Evolutionary conservation across 2,113 vertebrate genomes (phyloP).

Genomic region (Notiomystis cincta): DNA sequence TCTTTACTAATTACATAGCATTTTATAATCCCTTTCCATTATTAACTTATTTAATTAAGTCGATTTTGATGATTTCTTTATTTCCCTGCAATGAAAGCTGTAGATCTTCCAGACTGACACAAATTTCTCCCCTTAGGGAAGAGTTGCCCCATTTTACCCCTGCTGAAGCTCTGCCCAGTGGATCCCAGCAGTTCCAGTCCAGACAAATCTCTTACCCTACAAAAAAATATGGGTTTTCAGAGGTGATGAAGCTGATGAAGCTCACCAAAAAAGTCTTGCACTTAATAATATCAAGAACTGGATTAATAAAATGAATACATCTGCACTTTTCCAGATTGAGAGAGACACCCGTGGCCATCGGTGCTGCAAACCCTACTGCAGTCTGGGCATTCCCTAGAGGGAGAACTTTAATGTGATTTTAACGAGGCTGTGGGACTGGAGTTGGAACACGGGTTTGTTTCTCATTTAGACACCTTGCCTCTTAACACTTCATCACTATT

Average conservation of each 20-base stretch:
- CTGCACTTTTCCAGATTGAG: not conserved
- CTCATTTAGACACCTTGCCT: not conserved
- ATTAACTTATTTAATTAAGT: not conserved
- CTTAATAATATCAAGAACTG: not conserved
- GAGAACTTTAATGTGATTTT: not conserved
- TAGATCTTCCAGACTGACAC: not conserved
- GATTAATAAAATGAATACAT: not conserved
- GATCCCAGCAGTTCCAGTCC: not conserved
- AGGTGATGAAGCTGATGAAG: not conserved
- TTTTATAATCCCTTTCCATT: not conserved
- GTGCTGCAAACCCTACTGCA: not conserved
- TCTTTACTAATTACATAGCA: not conserved
- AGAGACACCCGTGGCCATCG: accelerated
- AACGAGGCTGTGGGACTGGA: not conserved
- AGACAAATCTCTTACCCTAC: not conserved
- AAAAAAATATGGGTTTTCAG: not conserved
- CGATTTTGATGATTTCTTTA: not conserved
- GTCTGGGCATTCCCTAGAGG: not conserved
- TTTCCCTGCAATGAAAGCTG: not conserved
- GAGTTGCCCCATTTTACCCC: not conserved
- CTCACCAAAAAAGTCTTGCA: not conserved
- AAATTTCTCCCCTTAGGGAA: not conserved
- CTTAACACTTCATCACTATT: not conserved
- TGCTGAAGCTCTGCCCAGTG: not conserved
- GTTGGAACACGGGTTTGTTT: not conserved